A percentile compares a stretch with the other conserved stretches of the same genome.
phyloP scores from a whole-genome alignment of 2,113 vertebrate species.

The Notarius lentiginosus region DNA sequence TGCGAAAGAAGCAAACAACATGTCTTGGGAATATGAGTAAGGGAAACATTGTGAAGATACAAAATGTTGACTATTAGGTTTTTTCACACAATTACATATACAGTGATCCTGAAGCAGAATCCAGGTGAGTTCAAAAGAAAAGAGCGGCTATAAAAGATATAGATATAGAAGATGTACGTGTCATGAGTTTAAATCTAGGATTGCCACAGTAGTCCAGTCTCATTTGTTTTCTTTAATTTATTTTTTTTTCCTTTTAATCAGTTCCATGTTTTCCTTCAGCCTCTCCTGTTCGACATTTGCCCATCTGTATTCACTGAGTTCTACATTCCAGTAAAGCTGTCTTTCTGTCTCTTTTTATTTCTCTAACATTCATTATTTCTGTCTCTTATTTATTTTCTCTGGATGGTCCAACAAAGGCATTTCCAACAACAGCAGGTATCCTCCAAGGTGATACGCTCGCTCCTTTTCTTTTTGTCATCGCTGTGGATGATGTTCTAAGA shows the following conservation, averaged over 20 bases:
- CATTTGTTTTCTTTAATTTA: constrained; percentile 27
- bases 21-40: background rate
- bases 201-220: background rate
- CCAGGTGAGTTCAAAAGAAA: background rate
- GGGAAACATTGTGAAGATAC: background rate
- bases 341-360: constrained; percentile 53
- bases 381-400: constrained; percentile 24
- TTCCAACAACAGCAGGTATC: too few relatives aligned
- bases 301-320: background rate
- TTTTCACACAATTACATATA: background rate
- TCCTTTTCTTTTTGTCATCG: too few relatives aligned
- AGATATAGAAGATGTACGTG: background rate
- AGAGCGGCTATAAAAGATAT: background rate
- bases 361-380: constrained; percentile 48
- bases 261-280: background rate
- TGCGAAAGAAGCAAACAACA: background rate
- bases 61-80: background rate
- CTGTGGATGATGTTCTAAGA: too few relatives aligned
- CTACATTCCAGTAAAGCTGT: background rate
- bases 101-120: background rate
- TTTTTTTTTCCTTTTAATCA: background rate
- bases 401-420: too few relatives aligned
- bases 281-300: background rate
- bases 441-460: too few relatives aligned
- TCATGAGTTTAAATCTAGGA: background rate